These are phyloP conservation scores for Pitta sordida DNA, from an alignment of 2,113 vertebrate genomes.

Conservation along the genomic window DNA sequence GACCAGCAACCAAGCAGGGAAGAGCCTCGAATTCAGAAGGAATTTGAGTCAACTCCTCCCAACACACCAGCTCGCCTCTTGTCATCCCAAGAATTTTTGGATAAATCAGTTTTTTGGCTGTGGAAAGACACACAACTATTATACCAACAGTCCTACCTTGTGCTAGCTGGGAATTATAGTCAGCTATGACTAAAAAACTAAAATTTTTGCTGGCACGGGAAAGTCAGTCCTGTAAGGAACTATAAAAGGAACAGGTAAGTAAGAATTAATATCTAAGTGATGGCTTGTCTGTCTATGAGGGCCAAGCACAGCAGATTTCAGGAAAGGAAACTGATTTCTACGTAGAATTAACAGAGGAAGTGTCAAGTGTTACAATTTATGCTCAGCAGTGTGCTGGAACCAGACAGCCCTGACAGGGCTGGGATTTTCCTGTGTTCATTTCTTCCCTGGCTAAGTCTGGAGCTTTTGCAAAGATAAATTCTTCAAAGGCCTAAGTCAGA, in stretches of 20 bases:
- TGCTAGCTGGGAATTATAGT: neutral
- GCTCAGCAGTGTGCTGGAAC: neutral
- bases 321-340: conserved; percentile 48
- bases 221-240: neutral
- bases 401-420: neutral
- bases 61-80: neutral
- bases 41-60: neutral
- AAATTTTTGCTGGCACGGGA: neutral
- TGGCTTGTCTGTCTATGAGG: neutral
- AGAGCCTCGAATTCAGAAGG: neutral
- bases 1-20: neutral
- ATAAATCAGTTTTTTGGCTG: neutral
- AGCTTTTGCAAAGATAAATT: neutral
- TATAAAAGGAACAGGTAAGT: neutral
- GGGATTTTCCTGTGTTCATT: conserved; percentile 23
- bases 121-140: neutral
- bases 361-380: neutral
- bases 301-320: neutral
- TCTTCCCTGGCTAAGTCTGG: neutral
- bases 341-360: neutral
- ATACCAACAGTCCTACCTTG: neutral
- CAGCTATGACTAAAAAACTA: neutral
- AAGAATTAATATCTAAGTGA: neutral
- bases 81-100: neutral
- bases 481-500: neutral